Percentiles rank a stretch among this genome's conserved stretches.
phyloP scores from a whole-genome alignment of 2,797 vertebrate genomes.

The Epinephelus awoara region DNA sequence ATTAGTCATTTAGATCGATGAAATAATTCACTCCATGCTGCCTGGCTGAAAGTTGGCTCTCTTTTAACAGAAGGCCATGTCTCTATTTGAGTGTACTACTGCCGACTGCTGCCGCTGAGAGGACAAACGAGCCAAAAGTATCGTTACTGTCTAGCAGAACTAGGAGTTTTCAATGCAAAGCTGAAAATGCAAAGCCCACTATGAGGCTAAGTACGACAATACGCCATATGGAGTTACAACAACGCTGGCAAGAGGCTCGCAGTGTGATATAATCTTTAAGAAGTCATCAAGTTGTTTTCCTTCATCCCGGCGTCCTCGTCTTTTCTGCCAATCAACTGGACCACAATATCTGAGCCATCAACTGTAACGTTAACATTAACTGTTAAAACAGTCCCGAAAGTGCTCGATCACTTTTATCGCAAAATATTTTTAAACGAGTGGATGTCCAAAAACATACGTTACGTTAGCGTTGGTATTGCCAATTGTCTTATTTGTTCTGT shows the following conservation, averaged over 20 bases:
- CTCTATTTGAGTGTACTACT: neutral
- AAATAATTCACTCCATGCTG: conserved; percentile 22
- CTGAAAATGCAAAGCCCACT: neutral
- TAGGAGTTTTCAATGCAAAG: neutral
- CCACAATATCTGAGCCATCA: conserved; percentile 10
- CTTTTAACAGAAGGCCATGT: neutral
- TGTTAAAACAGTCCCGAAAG: neutral
- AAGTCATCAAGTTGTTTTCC: conserved; percentile 52
- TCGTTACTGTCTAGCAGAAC: neutral
- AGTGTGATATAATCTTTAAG: conserved; percentile 10
- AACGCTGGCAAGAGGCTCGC: neutral
- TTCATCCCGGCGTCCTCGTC: conserved; percentile 46
- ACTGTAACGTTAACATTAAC: neutral
- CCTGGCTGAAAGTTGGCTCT: conserved; percentile 25
- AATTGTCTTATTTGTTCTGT: neutral
- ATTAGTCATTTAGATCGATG: conserved; percentile 18
- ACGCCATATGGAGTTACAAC: neutral
- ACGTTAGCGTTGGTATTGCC: neutral
- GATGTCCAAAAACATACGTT: neutral
- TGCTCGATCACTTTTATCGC: neutral
- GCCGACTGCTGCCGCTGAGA: conserved; percentile 15
- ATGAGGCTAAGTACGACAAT: neutral
- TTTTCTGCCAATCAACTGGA: conserved; percentile 57
- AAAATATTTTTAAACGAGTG: neutral
- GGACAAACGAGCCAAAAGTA: conserved; percentile 1